phyloP scores from a whole-genome alignment of 2,888 invertebrate genomes.

The Oligia strigilis region DNA sequence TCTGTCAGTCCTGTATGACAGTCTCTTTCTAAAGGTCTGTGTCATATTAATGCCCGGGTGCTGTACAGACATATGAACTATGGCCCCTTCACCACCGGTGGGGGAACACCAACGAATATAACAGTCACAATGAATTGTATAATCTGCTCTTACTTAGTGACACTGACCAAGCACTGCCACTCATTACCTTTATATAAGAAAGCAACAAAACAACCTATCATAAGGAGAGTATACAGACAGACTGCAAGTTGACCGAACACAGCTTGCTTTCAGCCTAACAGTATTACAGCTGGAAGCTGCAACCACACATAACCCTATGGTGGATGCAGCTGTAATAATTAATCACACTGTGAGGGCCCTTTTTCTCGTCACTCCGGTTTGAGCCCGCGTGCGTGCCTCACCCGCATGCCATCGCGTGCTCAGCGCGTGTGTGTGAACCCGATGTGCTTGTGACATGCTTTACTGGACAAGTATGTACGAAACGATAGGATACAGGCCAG shows the following conservation, averaged over 20 bases:
- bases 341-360: neutral
- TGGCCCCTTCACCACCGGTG: conserved; percentile 21
- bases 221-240: conserved; percentile 10
- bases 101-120: conserved; percentile 19
- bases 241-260: conserved; percentile 1
- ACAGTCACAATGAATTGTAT: conserved; percentile 20
- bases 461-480: neutral
- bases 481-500: neutral
- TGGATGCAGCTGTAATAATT: conserved; percentile 4
- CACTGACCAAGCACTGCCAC: conserved; percentile 5
- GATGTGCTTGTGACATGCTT: neutral
- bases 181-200: conserved; percentile 20
- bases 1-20: neutral
- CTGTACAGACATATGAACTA: conserved; percentile 16
- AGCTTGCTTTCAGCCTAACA: conserved; percentile 1
- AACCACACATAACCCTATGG: neutral
- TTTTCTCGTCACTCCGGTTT: neutral
- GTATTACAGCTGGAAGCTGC: conserved; percentile 5
- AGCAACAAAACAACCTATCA: conserved; percentile 29
- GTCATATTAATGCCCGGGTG: conserved; percentile 7
- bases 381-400: neutral
- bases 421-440: neutral
- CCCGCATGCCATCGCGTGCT: neutral
- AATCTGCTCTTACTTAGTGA: conserved; percentile 12
- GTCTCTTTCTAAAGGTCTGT: conserved; percentile 12